phyloP scores from a whole-genome alignment of 92 coral and sea anemone species.

The Metridium senile region DNA sequence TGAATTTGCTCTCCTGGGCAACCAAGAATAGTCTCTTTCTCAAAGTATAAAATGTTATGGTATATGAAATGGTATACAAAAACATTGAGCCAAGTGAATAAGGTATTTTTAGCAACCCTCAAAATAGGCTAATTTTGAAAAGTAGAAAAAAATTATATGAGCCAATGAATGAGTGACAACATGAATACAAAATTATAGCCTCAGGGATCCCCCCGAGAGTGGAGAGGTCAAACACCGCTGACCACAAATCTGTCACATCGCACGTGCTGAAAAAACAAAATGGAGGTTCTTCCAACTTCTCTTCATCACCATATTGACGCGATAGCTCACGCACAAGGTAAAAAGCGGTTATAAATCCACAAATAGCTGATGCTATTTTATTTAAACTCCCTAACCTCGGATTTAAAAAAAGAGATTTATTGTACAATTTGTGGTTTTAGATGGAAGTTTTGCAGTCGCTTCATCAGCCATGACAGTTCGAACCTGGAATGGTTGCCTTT shows the following conservation, averaged over 20 bases:
- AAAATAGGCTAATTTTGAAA: too few relatives aligned
- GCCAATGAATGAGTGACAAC: background rate
- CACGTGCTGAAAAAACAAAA: slow-evolving; percentile 47
- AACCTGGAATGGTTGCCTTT: slow-evolving; percentile 94
- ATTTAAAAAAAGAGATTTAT: background rate
- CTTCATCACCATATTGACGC: slow-evolving; percentile 83
- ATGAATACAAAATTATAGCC: background rate
- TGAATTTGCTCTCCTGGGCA: too few relatives aligned
- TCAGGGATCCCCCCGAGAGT: background rate
- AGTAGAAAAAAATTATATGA: slow-evolving; percentile 4
- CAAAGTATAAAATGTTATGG: too few relatives aligned
- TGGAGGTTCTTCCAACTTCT: slow-evolving; percentile 82
- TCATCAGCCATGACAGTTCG: slow-evolving; percentile 90
- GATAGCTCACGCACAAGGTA: slow-evolving; percentile 84
- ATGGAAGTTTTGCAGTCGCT: slow-evolving; percentile 85
- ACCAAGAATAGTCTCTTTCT: too few relatives aligned
- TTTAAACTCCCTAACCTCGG: background rate
- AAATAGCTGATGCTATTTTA: background rate
- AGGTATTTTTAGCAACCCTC: background rate
- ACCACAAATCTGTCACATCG: slow-evolving; percentile 20
- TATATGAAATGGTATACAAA: too few relatives aligned
- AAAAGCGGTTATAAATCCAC: background rate
- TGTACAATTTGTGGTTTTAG: slow-evolving; percentile 29
- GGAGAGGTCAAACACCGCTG: slow-evolving; percentile 25
- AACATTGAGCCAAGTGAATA: too few relatives aligned